Base-by-base conservation (phyloP, 2,113 vertebrate genomes). In the Sitta europaea region DNA sequence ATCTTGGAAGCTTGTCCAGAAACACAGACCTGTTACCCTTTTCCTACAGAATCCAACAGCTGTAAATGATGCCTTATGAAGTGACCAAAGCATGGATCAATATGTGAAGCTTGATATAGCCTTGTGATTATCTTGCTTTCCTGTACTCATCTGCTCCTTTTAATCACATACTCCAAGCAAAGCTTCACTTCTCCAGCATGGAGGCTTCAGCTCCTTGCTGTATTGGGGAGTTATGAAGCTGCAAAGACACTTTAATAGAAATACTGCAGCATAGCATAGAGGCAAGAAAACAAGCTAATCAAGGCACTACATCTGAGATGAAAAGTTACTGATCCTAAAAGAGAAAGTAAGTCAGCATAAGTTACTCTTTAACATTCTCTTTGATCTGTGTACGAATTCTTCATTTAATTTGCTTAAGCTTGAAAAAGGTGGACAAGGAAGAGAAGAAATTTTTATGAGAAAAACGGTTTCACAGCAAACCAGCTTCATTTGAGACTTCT, bases 361-460 rank as follows among this genome's bases (percentile, higher is more conserved):
- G 35, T 73, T 84, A 42, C 5, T 2, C 78, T 95, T 85, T 86
- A 88, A 71, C 58, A 90, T 96, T 92, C 66, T 85, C 73, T 95
- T 92, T 85, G 66, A 88, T 95, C 86, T 86, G 28, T 38, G 36
- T 36, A 43, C 72, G 70, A 88, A 40, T 94, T 72, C 11, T 4
- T 58, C 21, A 11, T 95, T 93, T 93, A 93, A 97, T 97, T 96
- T 93, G 76, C 47, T 96, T 89, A 92, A 93, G 42, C 55, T 81
- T 94, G 62, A 71, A 91, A 91, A 87, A 95, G 51, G 59, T 94
- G 73, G 95, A 77, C 89, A 82, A 92, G 82, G 65, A 92, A 95
- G 76, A 86, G 38, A 84, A 84, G 45, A 27, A 36, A 14, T 58
- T 94, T 88, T 96, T 77, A 76, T 45, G 59, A 87, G 36, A 47